Percentiles rank a stretch among this genome's conserved stretches.
Conservation (phyloP, 2,888 invertebrate species). For the Ectropis crepuscularia region DNA sequence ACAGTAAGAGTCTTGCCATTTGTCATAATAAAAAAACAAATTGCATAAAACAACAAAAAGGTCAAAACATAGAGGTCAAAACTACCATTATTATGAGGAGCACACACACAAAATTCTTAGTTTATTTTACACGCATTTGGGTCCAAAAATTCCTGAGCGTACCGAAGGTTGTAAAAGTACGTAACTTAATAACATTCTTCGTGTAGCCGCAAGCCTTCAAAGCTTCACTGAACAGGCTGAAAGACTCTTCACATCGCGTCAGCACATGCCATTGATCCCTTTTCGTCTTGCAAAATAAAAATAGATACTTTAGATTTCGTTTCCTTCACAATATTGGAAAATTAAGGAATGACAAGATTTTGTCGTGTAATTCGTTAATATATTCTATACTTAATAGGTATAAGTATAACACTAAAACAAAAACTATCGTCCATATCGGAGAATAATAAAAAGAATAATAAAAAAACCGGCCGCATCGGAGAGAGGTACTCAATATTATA, state of each 20-base stretch:
- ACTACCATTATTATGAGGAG: conserved; percentile 19
- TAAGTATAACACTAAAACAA: too few species aligned
- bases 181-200: conserved; percentile 57
- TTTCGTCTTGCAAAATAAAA: conserved; percentile 32
- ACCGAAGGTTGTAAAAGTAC: conserved; percentile 55
- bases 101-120: conserved; percentile 34
- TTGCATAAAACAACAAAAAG: conserved; percentile 17
- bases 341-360: background rate
- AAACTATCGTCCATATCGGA: too few species aligned
- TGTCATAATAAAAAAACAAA: conserved; percentile 16
- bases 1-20: conserved; percentile 10
- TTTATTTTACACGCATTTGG: conserved; percentile 43
- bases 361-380: background rate
- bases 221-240: conserved; percentile 45
- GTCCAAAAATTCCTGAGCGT: conserved; percentile 51
- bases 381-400: too few species aligned
- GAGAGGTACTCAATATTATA: too few species aligned
- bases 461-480: too few species aligned
- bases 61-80: conserved; percentile 3
- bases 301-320: conserved; percentile 23
- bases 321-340: conserved; percentile 5
- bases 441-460: too few species aligned
- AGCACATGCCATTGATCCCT: conserved; percentile 48
- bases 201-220: conserved; percentile 48
- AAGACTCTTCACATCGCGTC: conserved; percentile 49